Base-by-base conservation (phyloP, 2,888 invertebrate species). In the Esperia sulphurella region DNA sequence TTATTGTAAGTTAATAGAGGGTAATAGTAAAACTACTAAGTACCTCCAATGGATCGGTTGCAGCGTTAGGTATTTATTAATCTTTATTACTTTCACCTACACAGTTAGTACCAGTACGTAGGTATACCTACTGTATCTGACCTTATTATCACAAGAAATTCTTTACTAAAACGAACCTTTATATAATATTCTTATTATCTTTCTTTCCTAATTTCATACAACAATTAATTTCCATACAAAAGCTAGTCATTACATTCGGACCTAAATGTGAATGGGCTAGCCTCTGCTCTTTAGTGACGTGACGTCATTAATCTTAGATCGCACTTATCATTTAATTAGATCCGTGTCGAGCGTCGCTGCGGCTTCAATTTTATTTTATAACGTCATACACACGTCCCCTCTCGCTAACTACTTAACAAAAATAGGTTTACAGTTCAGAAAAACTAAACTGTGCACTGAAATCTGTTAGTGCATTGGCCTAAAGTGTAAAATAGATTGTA, bases 241-340 rank as follows among this genome's bases (percentile, higher is more conserved):
- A 47, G 47, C 44, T 35, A 44, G 41, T 28, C 29, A 47, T 47
- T 47, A 47, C 30, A 45, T 5, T 31, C 46, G 46, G 53, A 59
- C 55, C 61, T 63, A 65, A 63, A 65, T 53, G 55, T 62, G 64
- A 68, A 68, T 60, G 57, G 65, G 41, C 40, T 70, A 70, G 69
- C 67, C 75, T 75, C 59, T 71, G 76, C 79, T 80, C 74, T 79
- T 69, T 70, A 69, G 68, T 69, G 63, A 77, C 77, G 68, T 69
- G 63, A 77, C 77, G 62, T 77, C 81, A 86, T 86, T 87, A 81
- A 87, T 89, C 86, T 87, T 71, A 84, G 79, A 88, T 86, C 76
- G 62, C 57, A 79, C 78, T 87, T 88, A 89, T 89, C 88, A 86
- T 88, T 88, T 89, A 89, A 89, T 89, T 88, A 88, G 85, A 89